Evolutionary conservation across 1,140 invertebrate species (phyloP).

Genomic region (Pteromalus puparum): DNA sequence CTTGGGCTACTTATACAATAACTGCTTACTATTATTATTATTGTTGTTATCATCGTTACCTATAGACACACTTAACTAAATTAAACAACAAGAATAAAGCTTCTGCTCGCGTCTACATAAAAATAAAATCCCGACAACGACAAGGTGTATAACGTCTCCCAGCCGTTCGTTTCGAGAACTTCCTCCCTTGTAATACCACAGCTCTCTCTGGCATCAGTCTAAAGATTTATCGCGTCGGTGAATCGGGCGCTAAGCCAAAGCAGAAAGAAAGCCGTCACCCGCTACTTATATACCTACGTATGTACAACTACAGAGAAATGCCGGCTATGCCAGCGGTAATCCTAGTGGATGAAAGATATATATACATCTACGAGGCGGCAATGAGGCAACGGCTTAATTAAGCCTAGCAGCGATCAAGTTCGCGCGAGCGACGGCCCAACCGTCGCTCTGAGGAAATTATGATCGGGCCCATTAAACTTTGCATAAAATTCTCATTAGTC

Average conservation of each 20-base stretch:
- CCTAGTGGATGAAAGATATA: constrained; percentile 16
- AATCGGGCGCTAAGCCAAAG: neutral
- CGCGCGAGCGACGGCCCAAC: neutral
- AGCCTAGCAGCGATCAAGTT: neutral
- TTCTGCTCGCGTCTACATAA: no score
- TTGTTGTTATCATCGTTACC: no score
- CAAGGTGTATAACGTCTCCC: no score
- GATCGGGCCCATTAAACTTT: constrained; percentile 24
- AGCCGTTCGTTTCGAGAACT: no score
- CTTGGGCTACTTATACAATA: no score
- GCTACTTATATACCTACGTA: neutral
- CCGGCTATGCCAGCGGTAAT: neutral
- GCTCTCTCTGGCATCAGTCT: neutral
- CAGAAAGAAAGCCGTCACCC: neutral
- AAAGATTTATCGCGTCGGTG: neutral
- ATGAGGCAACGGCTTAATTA: constrained; percentile 30
- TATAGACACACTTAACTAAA: no score
- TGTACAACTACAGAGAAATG: neutral
- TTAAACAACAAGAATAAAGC: no score
- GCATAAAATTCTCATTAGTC: neutral
- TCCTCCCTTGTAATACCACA: no score
- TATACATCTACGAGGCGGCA: neutral
- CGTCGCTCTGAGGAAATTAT: constrained; percentile 17
- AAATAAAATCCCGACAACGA: no score
- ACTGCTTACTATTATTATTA: no score